Evolutionary conservation across 2,888 invertebrate species (phyloP), one percentile per base, ranked within the genome.

Genomic region (Lithodes maja): DNA sequence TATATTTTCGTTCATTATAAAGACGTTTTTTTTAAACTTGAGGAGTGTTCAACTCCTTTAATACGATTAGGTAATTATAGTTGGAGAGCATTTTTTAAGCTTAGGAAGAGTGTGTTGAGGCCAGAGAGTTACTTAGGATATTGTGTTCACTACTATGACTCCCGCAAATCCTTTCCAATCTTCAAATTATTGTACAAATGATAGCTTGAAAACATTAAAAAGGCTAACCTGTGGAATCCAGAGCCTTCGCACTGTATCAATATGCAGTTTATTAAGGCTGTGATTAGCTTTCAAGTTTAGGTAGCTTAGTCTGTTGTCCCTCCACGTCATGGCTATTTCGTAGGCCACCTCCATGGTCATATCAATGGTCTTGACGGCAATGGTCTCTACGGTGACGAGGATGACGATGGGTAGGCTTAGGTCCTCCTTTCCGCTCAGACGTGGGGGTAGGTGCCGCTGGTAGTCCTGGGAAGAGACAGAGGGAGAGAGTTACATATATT

Each of bases 141-240:
- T 33, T 33, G 33, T 33, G 33, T 33, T 33, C 33, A 33, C 33
- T 33, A 33, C 33, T 33, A 33, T 33, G 33, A 33, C 33, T 33
- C 33, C 33, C 33, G 33, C 33, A 33, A 33, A 33, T 33, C 33
- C 33, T 33, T 33, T 33, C 33, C 33, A 33, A 33, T 33, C 33
- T 33, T 33, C 0, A 33, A 33, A 33, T 33, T 33, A 33, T 33
- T 33, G 33, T 33, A 33, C 33, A 33, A 33, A 33, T 33, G 33
- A 33, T 33, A 33, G 33, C 33, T 33, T 33, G 33, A 33, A 33
- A 33, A 33, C 33, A 33, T 91, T 91, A 61, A 90, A 78, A 74
- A 90, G 90, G n/a, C 86, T 84, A 3, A 91, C 89, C 71, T 71
- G 71, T 5, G 91, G 91, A 3, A 78, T 89, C 91, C 91, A 91